Evolutionary conservation across 2,888 invertebrate species (phyloP).

Genomic region (Epinotia bilunana): DNA sequence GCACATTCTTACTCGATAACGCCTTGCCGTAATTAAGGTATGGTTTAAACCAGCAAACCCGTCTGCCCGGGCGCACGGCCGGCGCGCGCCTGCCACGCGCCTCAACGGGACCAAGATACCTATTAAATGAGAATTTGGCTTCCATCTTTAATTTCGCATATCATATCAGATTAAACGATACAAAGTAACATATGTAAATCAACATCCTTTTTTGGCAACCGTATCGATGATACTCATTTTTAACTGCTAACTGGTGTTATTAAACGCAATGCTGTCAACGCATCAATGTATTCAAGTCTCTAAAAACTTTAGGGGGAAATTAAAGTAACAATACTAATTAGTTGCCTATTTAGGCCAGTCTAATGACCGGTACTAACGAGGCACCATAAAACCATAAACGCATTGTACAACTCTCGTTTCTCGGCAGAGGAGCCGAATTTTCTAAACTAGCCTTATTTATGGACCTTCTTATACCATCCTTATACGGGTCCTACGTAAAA

Average conservation of each 20-base stretch:
- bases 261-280: slow-evolving; percentile 39
- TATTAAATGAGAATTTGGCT: slow-evolving; percentile 69
- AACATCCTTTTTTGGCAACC: slow-evolving; percentile 76
- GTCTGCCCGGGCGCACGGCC: slow-evolving; percentile 50
- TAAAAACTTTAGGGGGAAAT: slow-evolving; percentile 43
- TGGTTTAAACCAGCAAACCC: slow-evolving; percentile 70
- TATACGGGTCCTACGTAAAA: slow-evolving; percentile 59
- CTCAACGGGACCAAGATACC: slow-evolving; percentile 65
- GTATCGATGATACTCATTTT: slow-evolving; percentile 68
- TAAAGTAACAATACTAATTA: slow-evolving; percentile 78
- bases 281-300: slow-evolving; percentile 47
- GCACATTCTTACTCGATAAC: slow-evolving; percentile 84
- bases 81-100: slow-evolving; percentile 72
- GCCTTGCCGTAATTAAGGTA: slow-evolving; percentile 82
- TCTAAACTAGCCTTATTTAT: slow-evolving; percentile 74
- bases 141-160: slow-evolving; percentile 70
- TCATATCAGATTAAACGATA: slow-evolving; percentile 67
- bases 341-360: slow-evolving; percentile 70
- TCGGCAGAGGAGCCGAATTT: slow-evolving; percentile 68
- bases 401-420: slow-evolving; percentile 68
- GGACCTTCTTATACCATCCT: slow-evolving; percentile 52
- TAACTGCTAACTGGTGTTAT: slow-evolving; percentile 51
- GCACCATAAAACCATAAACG: slow-evolving; percentile 76
- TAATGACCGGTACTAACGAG: slow-evolving; percentile 78
- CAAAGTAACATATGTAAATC: slow-evolving; percentile 48